phyloP scores from a whole-genome alignment of 2,113 vertebrate genomes.

The Pseudonaja textilis region DNA sequence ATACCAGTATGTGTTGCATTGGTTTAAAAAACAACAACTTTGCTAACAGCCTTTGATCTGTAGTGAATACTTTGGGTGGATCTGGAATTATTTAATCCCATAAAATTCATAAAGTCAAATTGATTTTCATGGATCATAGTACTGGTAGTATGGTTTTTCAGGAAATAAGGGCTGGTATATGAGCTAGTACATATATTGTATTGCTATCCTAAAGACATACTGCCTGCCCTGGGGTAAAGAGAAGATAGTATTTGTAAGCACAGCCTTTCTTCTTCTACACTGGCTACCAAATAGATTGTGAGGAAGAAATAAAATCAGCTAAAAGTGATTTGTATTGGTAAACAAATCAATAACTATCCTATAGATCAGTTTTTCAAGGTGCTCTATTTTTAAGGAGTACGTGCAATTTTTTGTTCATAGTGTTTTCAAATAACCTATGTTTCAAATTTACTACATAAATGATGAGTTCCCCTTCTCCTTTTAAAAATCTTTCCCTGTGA shows the following conservation, averaged over 20 bases:
- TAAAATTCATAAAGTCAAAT: not conserved
- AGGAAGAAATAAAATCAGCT: not conserved
- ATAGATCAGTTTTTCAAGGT: not conserved
- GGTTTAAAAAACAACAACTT: not conserved
- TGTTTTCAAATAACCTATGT: not conserved
- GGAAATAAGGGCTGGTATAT: not conserved
- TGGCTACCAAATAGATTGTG: not conserved
- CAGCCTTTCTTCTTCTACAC: not conserved
- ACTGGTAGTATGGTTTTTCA: not conserved
- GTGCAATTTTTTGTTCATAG: not conserved
- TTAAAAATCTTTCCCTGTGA: not conserved
- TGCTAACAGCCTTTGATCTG: not conserved
- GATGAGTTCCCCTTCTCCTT: not conserved
- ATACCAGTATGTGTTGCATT: not conserved
- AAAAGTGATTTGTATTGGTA: slow-evolving; percentile 3
- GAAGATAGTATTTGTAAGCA: not conserved
- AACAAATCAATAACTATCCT: not conserved
- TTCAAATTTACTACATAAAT: not conserved
- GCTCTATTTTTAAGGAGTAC: not conserved
- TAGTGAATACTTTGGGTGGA: not conserved
- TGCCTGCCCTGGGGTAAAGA: not conserved
- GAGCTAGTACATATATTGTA: slow-evolving; percentile 10
- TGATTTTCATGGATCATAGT: not conserved
- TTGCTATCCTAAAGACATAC: slow-evolving; percentile 9
- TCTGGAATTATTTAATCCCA: slow-evolving; percentile 11